phyloP scores from a whole-genome alignment of 2,113 vertebrate genomes.

The Mirza zaza region DNA sequence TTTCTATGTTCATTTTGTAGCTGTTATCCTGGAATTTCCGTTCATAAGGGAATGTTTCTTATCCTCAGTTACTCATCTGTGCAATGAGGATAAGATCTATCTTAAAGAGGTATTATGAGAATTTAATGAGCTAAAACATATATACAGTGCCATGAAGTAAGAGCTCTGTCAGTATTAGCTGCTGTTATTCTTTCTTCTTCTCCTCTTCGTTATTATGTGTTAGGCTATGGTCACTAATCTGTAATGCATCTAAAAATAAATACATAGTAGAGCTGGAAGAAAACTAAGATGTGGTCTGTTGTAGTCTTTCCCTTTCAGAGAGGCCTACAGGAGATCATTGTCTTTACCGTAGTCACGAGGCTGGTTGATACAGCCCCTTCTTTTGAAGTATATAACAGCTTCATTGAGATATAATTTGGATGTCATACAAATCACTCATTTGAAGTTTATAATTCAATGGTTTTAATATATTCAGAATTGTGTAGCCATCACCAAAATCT shows the following conservation, averaged over 20 bases:
- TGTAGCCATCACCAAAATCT: background rate
- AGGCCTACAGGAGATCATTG: background rate
- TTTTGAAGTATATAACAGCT: background rate
- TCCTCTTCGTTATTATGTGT: background rate
- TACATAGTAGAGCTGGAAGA: background rate
- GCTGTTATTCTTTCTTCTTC: background rate
- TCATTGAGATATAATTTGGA: background rate
- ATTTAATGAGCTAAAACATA: background rate
- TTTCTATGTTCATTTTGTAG: background rate
- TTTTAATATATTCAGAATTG: background rate
- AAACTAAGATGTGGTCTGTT: background rate
- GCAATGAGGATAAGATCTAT: background rate
- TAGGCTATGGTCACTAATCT: background rate
- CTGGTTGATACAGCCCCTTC: background rate
- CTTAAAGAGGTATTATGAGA: background rate
- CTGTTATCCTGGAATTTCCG: background rate
- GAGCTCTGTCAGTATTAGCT: background rate
- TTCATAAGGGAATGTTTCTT: background rate
- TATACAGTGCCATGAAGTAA: background rate
- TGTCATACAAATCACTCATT: background rate
- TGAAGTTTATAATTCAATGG: background rate
- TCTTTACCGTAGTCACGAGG: background rate
- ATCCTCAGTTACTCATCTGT: background rate
- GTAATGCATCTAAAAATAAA: background rate
- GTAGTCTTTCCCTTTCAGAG: background rate